phyloP scores from a whole-genome alignment of 1,140 invertebrate species.

The Ridgeia piscesae region DNA sequence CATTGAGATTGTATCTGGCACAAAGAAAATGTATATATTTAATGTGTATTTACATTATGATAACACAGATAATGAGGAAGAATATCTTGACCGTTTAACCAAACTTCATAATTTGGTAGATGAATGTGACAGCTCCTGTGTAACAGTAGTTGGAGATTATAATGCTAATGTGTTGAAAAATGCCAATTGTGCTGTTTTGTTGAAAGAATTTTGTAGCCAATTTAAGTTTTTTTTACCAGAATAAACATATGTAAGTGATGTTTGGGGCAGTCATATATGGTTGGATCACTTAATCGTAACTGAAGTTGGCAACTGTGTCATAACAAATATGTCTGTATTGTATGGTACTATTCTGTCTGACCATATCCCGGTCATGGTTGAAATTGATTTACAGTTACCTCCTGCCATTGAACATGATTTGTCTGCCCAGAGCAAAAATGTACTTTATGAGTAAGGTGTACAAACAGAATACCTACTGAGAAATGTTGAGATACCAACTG shows the following conservation, averaged over 20 bases:
- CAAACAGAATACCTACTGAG: neutral
- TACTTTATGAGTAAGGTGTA: slow-evolving; percentile 1
- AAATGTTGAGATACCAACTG: slow-evolving; percentile 15
- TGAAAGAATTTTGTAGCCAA: slow-evolving; percentile 14
- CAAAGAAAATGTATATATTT: slow-evolving; percentile 15
- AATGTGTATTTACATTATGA: slow-evolving; percentile 17
- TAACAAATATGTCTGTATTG: slow-evolving; percentile 1
- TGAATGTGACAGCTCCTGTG: slow-evolving; percentile 7
- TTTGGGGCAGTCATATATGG: slow-evolving; percentile 1
- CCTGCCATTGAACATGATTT: slow-evolving; percentile 7
- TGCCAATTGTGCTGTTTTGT: slow-evolving; percentile 8
- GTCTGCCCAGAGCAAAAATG: neutral
- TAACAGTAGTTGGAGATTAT: slow-evolving; percentile 18
- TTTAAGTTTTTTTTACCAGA: slow-evolving; percentile 10
- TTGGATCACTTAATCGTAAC: slow-evolving; percentile 16
- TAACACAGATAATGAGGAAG: neutral
- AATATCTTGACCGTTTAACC: slow-evolving; percentile 10
- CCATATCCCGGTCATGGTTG: neutral
- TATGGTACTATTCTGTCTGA: slow-evolving; percentile 7
- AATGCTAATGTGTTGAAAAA: slow-evolving; percentile 16
- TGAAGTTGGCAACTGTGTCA: slow-evolving; percentile 9
- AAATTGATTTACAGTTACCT: neutral
- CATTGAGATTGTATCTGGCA: slow-evolving; percentile 10
- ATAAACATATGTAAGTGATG: slow-evolving; percentile 9
- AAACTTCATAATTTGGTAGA: slow-evolving; percentile 7